Base-by-base conservation (phyloP, 2,797 vertebrate genomes). In the Thripadectes ignobilis region DNA sequence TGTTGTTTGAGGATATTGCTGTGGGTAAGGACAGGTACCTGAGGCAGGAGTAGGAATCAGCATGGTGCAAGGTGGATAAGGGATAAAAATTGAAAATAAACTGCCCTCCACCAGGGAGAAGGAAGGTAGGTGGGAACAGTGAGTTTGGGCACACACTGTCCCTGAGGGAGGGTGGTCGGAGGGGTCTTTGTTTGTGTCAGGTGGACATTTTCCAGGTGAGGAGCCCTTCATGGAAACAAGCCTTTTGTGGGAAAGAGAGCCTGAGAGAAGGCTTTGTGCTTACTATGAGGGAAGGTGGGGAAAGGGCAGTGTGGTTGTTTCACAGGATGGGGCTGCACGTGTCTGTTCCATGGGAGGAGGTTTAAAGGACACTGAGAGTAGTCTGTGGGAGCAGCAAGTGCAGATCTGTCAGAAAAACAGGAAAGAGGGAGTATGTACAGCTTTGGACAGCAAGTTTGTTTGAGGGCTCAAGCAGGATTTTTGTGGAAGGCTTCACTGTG, bases 131-230 rank as follows among this genome's bases (percentile, higher is more conserved):
- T 21, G 27, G 52, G 61, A 67, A 0, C 3, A 1, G 15, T 51
- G 3, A 0, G 1, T 32, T 12, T 45, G 63, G 27, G 52, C 38
- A 18, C 1, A 0, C 2, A 0, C 10, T 38, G 30, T 29, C 14
- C 29, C 12, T 23, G 27, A 3, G 38, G 38, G 19, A 39, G 18
- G 9, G 21, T 30, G 10, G 3, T 39, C 27, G 38, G 12, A 34
- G 32, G 15, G 19, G 24, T 32, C 46, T 80, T 29, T 30, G 36
- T 5, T 0, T 45, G 39, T n/a, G 23, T 15, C 9, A 20, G 16
- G 81, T 41, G 29, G 30, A 27, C 1, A 2, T 29, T 46, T 51
- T 54, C 18, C n/a, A 4, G 16, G 1, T 38, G 69, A 66, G 67
- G 22, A 72, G 19, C 12, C 7, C 38, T 80, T 57, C 5, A 5